Base-by-base conservation (phyloP, 2,113 vertebrate species). In the Puntigrus tetrazona region DNA sequence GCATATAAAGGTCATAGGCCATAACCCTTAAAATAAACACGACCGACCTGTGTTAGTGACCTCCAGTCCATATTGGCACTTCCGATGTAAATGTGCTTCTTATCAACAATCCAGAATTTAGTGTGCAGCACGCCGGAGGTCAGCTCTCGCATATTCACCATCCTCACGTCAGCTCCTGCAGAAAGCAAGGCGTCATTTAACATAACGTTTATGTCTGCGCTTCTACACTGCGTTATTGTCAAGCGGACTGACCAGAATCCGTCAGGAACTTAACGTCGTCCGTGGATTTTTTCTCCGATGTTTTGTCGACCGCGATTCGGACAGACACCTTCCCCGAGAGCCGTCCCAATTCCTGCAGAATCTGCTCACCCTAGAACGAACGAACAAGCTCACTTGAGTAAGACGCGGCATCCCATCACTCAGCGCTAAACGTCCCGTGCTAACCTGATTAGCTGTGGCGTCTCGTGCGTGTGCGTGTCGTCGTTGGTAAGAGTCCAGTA, bases 31-130 rank as follows among this genome's bases (percentile, higher is more conserved):
- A 67, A 69, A 36, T 4, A 18, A 52, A 45, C 20, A 55, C 20
- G 41, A 22, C 0, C 22, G 72, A 98, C 97, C 96, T 98, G 97
- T 2, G 97, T 97, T 84, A 98, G 90, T 3, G 97, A 95, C 22
- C 97, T 95, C 97, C 97, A 99, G 93, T 99, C 97, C 97, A 99
- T 99, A 93, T 99, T 98, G 87, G 97, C 96, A 8, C 97, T 99
- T 50, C 97, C 97, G 0, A 99, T 89, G 91, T 96, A 99, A 88
- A 99, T 82, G 87, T 99, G 97, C 22, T 93, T 92, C 89, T 94
- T 94, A 61, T 99, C 97, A 0, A 97, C 94, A 0, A 99, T 92
- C 97, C 97, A 99, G 90, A 99, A 96, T 86, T 99, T 99, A 72
- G 96, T 98, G 92, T 99, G 97, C 29, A 99, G 93, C 7, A 99